Evolutionary conservation across 1,140 invertebrate genomes (phyloP).

Genomic region (Ceratosolen solmsi): DNA sequence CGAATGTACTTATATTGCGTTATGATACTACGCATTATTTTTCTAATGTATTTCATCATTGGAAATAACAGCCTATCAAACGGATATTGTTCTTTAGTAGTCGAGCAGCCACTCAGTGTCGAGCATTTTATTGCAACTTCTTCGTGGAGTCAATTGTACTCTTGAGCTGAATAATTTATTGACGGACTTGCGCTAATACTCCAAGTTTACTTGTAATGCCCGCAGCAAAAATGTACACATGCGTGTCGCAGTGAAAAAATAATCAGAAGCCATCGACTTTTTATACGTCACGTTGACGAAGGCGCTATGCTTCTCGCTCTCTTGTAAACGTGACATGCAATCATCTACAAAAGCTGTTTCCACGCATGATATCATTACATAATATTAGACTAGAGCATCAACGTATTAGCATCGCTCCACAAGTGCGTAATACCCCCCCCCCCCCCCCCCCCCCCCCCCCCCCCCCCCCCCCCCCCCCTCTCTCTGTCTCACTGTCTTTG

Average conservation of each 20-base stretch:
- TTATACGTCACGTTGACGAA: neutral
- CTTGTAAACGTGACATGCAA: constrained; percentile 14
- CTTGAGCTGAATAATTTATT: neutral
- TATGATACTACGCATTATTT: neutral
- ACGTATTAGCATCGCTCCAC: constrained; percentile 1
- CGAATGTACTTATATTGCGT: neutral
- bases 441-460: too few species aligned
- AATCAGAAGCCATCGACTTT: neutral
- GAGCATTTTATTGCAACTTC: neutral
- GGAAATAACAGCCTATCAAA: neutral
- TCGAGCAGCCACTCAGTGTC: neutral
- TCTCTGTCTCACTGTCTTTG: too few species aligned
- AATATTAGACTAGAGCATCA: constrained; percentile 2
- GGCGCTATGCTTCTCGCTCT: constrained; percentile 20
- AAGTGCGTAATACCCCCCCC: too few species aligned
- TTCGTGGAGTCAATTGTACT: neutral
- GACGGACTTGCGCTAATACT: neutral
- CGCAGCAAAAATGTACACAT: neutral
- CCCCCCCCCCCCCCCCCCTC: too few species aligned
- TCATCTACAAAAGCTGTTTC: constrained; percentile 8
- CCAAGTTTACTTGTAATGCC: neutral
- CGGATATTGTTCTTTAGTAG: neutral
- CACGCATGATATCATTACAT: constrained; percentile 16
- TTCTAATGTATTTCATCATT: neutral
- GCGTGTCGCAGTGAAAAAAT: neutral